Evolutionary conservation across 2,113 vertebrate species (phyloP).

Genomic region (Gyps fulvus): DNA sequence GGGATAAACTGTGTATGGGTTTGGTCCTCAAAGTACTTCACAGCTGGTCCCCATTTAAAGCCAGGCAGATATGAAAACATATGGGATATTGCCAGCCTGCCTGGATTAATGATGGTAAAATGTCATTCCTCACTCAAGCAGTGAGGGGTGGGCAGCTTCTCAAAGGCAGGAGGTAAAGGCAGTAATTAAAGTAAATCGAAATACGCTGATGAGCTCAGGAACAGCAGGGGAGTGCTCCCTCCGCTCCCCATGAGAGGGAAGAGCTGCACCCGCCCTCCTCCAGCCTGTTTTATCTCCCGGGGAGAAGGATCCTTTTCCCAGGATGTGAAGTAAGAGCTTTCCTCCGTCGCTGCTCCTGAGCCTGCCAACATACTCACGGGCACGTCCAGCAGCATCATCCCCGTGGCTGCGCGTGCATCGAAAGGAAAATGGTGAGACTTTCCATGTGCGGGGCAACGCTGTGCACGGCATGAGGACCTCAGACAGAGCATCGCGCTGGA

Average conservation of each 20-base stretch:
- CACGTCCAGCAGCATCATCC: not conserved
- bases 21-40: not conserved
- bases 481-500: not conserved
- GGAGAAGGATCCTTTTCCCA: not conserved
- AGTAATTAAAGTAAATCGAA: not conserved
- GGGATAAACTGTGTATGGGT: not conserved
- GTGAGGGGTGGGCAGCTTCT: not conserved
- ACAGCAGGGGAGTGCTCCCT: not conserved
- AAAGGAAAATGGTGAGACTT: not conserved
- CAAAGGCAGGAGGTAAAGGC: not conserved
- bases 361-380: not conserved
- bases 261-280: not conserved
- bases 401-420: not conserved
- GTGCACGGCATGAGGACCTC: not conserved
- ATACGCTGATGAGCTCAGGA: not conserved
- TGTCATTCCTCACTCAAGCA: not conserved
- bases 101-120: not conserved
- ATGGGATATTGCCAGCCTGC: not conserved
- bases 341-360: not conserved
- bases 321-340: not conserved
- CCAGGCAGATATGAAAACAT: not conserved
- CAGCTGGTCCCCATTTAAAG: not conserved
- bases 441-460: accelerated
- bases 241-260: not conserved
- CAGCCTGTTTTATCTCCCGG: not conserved